These are phyloP conservation scores for Capreolus pygargus DNA, from an alignment of 2,113 vertebrate species.

Conservation along the genomic window DNA sequence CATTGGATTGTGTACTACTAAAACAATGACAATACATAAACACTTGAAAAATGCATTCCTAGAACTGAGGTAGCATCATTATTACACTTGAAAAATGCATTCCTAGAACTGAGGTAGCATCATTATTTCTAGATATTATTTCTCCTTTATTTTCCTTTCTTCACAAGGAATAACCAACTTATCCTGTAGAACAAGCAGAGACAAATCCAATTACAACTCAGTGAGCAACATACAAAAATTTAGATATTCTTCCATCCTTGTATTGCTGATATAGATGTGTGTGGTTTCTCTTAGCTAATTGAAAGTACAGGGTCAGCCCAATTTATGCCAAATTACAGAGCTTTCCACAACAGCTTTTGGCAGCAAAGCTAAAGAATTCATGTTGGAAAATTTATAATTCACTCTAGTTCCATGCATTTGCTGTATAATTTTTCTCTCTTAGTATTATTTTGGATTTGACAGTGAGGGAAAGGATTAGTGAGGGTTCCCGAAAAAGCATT, in stretches of 20 bases:
- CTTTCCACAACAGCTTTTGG: background rate
- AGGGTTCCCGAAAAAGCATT: background rate
- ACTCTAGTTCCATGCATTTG: background rate
- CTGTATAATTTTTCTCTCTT: background rate
- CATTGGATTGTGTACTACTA: background rate
- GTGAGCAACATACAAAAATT: background rate
- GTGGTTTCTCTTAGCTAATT: background rate
- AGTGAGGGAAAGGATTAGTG: background rate
- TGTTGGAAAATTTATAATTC: conserved; percentile 45
- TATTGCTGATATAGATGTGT: background rate
- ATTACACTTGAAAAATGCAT: background rate
- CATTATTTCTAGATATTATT: background rate
- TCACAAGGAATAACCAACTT: background rate
- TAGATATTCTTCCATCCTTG: background rate
- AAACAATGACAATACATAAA: background rate
- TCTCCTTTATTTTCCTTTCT: background rate
- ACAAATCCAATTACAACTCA: background rate
- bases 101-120: background rate
- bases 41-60: background rate
- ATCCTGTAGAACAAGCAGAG: background rate
- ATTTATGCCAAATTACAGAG: background rate
- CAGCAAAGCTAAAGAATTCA: background rate
- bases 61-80: background rate
- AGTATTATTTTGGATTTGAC: background rate
- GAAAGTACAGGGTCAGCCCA: background rate